Percentiles rank a stretch among this genome's conserved stretches.
Evolutionary conservation across 2,113 vertebrate species (phyloP).

Genomic region (Halichoerus grypus): DNA sequence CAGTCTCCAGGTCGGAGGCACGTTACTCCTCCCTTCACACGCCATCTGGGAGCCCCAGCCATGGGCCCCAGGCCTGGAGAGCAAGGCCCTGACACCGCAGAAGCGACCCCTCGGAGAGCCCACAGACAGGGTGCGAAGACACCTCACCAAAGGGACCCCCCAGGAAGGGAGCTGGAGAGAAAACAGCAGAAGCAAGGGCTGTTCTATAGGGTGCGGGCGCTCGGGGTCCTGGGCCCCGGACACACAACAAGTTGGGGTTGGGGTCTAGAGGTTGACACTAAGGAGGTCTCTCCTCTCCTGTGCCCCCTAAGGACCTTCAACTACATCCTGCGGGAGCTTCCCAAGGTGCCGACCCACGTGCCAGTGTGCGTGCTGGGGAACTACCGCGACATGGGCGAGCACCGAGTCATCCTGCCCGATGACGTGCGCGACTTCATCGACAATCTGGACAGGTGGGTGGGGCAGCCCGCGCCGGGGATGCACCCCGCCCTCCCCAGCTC

Average conservation of each 20-base stretch:
- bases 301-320: conserved; percentile 93
- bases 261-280: fast-evolving
- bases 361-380: conserved; percentile 98
- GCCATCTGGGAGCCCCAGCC: not conserved
- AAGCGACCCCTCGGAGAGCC: not conserved
- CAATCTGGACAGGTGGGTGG: conserved; percentile 93
- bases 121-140: not conserved
- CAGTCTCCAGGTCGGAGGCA: not conserved
- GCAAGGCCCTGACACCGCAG: not conserved
- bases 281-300: not conserved
- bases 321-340: conserved; percentile 96
- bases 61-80: not conserved
- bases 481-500: not conserved
- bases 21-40: fast-evolving
- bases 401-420: conserved; percentile 95
- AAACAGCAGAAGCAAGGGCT: not conserved
- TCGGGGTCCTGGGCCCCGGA: not conserved
- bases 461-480: fast-evolving
- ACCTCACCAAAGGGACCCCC: not conserved
- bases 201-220: not conserved
- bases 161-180: not conserved
- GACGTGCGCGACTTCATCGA: conserved; percentile 95
- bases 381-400: conserved; percentile 98
- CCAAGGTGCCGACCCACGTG: conserved; percentile 96
- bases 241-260: fast-evolving